A percentile compares a stretch with the other conserved stretches of the same genome.
phyloP scores from a whole-genome alignment of 2,797 vertebrate species.

The Heliangelus exortis region DNA sequence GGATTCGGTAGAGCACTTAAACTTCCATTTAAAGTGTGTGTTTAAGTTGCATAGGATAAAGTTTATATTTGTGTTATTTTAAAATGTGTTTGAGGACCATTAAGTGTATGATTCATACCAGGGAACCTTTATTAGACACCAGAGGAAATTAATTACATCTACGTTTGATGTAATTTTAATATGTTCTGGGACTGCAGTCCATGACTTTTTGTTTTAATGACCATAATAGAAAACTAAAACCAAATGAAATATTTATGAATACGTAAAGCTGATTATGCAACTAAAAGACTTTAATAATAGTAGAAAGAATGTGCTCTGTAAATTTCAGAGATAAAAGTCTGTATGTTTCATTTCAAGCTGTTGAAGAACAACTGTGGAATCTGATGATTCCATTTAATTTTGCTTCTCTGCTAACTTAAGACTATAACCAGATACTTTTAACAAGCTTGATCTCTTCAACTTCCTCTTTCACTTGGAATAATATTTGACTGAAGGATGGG shows the following conservation, averaged over 20 bases:
- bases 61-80: neutral
- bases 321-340: neutral
- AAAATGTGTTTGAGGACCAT: neutral
- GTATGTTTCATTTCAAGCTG: neutral
- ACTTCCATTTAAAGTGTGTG: no score
- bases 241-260: neutral
- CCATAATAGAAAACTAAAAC: neutral
- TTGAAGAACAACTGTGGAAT: neutral
- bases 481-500: neutral
- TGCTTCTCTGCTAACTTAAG: neutral
- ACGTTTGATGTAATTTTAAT: neutral
- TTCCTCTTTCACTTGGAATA: neutral
- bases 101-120: neutral
- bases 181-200: neutral
- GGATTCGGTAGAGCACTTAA: neutral
- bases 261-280: neutral
- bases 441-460: neutral
- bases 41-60: neutral
- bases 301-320: neutral
- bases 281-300: neutral
- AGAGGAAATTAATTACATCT: neutral
- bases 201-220: neutral
- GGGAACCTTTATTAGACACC: neutral
- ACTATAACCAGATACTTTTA: neutral
- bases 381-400: neutral